phyloP scores from a whole-genome alignment of 2,888 invertebrate genomes.

The Andrena chrysosceles region DNA sequence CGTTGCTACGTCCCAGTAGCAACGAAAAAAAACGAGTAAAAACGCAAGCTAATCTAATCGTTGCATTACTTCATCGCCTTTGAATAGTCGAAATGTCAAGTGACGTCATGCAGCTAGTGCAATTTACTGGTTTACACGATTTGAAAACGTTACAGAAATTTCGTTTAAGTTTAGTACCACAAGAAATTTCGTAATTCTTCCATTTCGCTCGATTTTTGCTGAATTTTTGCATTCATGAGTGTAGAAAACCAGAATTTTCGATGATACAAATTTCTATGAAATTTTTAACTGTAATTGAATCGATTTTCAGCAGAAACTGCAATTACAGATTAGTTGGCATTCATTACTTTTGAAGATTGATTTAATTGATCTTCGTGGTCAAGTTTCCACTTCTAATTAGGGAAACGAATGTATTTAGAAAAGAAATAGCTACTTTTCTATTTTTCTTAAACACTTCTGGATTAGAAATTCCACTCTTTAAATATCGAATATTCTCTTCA shows the following conservation, averaged over 20 bases:
- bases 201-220: background rate
- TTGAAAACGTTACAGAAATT: too few species aligned
- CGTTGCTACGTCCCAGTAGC: constrained; percentile 5
- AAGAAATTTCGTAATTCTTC: background rate
- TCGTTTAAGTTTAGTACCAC: background rate
- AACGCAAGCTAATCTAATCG: constrained; percentile 49
- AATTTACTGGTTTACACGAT: background rate
- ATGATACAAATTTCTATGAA: too few species aligned
- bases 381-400: too few species aligned
- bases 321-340: too few species aligned
- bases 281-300: too few species aligned
- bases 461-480: background rate
- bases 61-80: constrained; percentile 51
- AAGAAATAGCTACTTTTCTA: too few species aligned
- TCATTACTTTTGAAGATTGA: too few species aligned
- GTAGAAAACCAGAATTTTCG: too few species aligned
- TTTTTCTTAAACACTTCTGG: background rate
- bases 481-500: too few species aligned
- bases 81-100: constrained; percentile 15
- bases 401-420: too few species aligned
- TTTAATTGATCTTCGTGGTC: too few species aligned
- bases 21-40: constrained; percentile 22
- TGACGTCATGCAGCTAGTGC: constrained; percentile 28
- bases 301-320: too few species aligned
- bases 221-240: background rate